These are phyloP conservation scores for Rhineura floridana DNA, from an alignment of 2,113 vertebrate genomes.

Conservation along the genomic window DNA sequence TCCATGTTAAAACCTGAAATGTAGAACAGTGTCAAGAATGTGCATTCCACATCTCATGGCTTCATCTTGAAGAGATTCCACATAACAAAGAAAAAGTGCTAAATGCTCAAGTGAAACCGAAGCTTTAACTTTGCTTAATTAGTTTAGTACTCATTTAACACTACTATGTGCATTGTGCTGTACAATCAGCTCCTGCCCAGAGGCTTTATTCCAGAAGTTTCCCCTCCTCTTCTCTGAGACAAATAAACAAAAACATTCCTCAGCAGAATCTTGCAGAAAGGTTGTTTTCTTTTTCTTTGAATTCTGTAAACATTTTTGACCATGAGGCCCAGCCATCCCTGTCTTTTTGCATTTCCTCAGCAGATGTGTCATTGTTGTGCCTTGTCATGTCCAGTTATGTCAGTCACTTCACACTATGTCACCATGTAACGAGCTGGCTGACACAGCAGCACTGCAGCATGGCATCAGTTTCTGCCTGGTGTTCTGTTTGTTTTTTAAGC, in stretches of 20 bases:
- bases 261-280: not conserved
- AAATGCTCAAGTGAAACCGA: not conserved
- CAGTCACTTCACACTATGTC: slow-evolving; percentile 27
- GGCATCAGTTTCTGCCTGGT: not conserved
- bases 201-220: not conserved
- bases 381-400: not conserved
- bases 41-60: not conserved
- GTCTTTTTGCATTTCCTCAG: not conserved
- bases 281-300: not conserved
- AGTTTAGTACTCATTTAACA: not conserved
- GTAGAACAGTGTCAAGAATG: not conserved
- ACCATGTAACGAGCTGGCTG: slow-evolving; percentile 21
- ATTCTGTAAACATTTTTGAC: not conserved
- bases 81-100: not conserved
- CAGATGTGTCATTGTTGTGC: slow-evolving; percentile 14
- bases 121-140: not conserved
- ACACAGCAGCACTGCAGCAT: not conserved
- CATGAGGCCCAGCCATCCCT: not conserved
- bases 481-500: not conserved
- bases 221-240: not conserved
- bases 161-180: not conserved
- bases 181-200: too few species aligned
- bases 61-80: not conserved
- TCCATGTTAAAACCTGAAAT: not conserved
- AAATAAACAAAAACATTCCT: not conserved